phyloP scores from a whole-genome alignment of 2,113 vertebrate species.

The Thamnophis sirtalis region DNA sequence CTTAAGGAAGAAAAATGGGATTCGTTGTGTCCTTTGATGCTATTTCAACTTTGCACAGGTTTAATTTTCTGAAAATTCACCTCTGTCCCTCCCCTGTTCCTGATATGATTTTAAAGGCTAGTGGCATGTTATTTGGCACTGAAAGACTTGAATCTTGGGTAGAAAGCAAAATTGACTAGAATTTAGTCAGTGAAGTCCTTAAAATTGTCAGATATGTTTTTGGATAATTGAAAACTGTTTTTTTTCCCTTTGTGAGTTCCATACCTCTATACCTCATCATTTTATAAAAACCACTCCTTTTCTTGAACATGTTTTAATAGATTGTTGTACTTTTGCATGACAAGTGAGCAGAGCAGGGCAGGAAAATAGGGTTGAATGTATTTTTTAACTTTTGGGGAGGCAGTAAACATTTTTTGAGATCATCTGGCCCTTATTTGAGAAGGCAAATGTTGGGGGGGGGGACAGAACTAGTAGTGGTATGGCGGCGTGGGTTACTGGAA shows the following conservation, averaged over 20 bases:
- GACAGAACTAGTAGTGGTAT: no score
- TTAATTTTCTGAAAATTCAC: not conserved
- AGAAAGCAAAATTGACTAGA: not conserved
- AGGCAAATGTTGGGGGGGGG: not conserved
- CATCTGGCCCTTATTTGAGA: not conserved
- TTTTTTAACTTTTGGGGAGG: not conserved
- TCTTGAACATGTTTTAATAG: not conserved
- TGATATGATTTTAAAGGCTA: not conserved
- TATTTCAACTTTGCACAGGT: not conserved
- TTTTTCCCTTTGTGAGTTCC: not conserved
- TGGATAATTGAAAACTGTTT: not conserved
- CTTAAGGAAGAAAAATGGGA: not conserved
- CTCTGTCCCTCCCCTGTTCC: not conserved
- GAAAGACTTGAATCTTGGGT: not conserved
- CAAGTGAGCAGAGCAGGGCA: not conserved
- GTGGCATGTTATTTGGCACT: not conserved
- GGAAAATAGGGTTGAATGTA: not conserved
- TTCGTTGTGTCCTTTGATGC: not conserved
- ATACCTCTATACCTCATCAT: not conserved
- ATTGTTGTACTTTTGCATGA: not conserved
- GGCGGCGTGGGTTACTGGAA: no score
- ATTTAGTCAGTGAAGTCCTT: not conserved
- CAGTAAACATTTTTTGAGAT: not conserved
- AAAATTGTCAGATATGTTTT: not conserved
- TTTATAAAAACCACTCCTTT: not conserved